A percentile compares a stretch with the other conserved stretches of the same genome.
Conservation (phyloP, 1,140 invertebrate genomes). For the Drosophila pandora region DNA sequence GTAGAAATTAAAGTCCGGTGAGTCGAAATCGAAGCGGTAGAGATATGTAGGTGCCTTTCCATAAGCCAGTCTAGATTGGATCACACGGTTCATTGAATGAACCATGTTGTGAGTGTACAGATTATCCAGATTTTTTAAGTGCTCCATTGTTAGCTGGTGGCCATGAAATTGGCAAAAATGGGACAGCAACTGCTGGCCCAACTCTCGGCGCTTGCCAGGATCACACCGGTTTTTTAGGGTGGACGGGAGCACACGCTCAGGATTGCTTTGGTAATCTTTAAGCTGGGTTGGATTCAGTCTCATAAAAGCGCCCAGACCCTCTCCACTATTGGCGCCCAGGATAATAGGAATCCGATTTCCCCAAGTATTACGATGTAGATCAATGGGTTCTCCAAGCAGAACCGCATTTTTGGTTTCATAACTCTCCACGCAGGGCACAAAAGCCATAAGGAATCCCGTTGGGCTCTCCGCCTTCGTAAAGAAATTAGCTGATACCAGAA, state of each 20-base stretch:
- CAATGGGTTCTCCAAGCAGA: constrained; percentile 41
- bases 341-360: constrained; percentile 65
- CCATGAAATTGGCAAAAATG: constrained; percentile 26
- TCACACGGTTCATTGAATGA: constrained; percentile 69
- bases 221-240: constrained; percentile 27
- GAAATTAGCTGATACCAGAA: constrained; percentile 30
- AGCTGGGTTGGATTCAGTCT: constrained; percentile 20
- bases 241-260: constrained; percentile 44
- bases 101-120: constrained; percentile 62
- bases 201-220: constrained; percentile 19
- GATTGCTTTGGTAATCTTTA: constrained; percentile 7
- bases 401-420: constrained; percentile 41
- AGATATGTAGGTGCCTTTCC: constrained; percentile 79
- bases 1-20: constrained; percentile 69
- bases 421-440: constrained; percentile 49
- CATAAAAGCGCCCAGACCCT: constrained; percentile 7
- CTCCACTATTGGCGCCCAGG: constrained; percentile 52
- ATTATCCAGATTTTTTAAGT: constrained; percentile 2
- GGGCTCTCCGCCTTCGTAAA: constrained; percentile 35
- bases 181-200: constrained; percentile 43
- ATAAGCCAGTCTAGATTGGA: constrained; percentile 64
- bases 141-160: neutral
- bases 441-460: neutral
- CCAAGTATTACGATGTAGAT: constrained; percentile 56
- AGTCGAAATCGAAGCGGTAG: constrained; percentile 84